Evolutionary conservation across 35 echinoderm and acorn worm species (phyloP), one percentile per base, ranked within the genome.

Genomic region (Lytechinus variegatus): DNA sequence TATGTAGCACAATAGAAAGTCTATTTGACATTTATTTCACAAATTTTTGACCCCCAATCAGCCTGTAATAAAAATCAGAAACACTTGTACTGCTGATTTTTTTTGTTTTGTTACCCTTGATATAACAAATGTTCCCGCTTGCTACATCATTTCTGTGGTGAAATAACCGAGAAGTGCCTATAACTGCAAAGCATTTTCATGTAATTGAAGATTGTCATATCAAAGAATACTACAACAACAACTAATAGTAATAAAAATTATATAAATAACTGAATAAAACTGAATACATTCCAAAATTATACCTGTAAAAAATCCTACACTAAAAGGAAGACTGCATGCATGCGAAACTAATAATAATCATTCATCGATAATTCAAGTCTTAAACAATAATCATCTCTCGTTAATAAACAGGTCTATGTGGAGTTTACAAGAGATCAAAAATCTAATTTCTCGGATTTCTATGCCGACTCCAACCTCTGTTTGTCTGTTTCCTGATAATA

Each of bases 261-360:
- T 24, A 16, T 24, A 79, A 24, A 19, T 7, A 79, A 8, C 6
- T 79, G 66, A 79, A 79, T 79, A 79, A 3, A 16, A 24, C 16
- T 79, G 14, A 79, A 24, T 79, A 79, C 66, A 24, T 79, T 16
- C 66, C 19, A 79, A 24, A 79, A 24, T 6, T 79, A 24, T 79
- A 79, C 66, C 14, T 19, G 66, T 79, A 79, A 79, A 79, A 79
- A 79, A 19, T 24, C 14, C 66, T 79, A 79, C 0, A 24, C 66
- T 79, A 19, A 24, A 79, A 79, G 66, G 66, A 79, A 79, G 66
- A 79, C 66, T 79, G 66, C 66, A 79, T 79, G 66, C 66, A 79
- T 79, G 66, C 66, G n/a, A 79, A 79, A 79, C 66, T 79, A 79
- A 79, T 24, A 79, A 19, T n/a, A 79, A 79, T 79, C n/a, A 79